phyloP scores from a whole-genome alignment of 2,113 vertebrate species.

The Tiliqua scincoides region DNA sequence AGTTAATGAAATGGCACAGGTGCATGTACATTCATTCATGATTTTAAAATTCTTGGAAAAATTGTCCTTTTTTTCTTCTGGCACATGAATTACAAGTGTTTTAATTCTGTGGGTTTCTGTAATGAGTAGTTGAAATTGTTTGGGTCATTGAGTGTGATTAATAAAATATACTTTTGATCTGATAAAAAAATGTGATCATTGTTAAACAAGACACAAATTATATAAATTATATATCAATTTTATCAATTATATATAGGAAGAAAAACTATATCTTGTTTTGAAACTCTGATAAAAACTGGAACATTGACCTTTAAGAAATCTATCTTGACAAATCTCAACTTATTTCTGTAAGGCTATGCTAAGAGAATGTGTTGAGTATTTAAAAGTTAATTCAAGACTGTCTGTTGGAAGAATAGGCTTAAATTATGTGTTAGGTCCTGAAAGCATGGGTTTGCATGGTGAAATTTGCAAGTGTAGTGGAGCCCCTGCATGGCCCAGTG shows the following conservation, averaged over 20 bases:
- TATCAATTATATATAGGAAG: not conserved
- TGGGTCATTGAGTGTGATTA: not conserved
- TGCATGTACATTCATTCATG: not conserved
- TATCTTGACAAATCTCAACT: not conserved
- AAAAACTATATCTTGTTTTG: not conserved
- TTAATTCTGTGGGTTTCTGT: not conserved
- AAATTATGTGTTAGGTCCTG: not conserved
- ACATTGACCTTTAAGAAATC: not conserved
- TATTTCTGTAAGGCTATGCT: not conserved
- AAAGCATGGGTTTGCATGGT: not conserved
- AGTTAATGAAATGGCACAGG: not conserved
- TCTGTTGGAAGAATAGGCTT: not conserved
- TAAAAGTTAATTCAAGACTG: not conserved
- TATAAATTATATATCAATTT: too few species aligned
- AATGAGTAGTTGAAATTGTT: not conserved
- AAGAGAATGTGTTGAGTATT: not conserved
- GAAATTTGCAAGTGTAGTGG: not conserved
- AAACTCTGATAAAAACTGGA: not conserved
- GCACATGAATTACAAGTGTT: not conserved
- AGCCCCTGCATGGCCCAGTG: too few species aligned
- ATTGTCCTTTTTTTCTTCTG: not conserved
- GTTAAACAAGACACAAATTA: not conserved
- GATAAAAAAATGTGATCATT: not conserved
- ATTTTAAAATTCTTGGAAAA: not conserved
- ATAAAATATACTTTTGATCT: not conserved